phyloP scores from a whole-genome alignment of 2,888 invertebrate species.

The Apeira syringaria region DNA sequence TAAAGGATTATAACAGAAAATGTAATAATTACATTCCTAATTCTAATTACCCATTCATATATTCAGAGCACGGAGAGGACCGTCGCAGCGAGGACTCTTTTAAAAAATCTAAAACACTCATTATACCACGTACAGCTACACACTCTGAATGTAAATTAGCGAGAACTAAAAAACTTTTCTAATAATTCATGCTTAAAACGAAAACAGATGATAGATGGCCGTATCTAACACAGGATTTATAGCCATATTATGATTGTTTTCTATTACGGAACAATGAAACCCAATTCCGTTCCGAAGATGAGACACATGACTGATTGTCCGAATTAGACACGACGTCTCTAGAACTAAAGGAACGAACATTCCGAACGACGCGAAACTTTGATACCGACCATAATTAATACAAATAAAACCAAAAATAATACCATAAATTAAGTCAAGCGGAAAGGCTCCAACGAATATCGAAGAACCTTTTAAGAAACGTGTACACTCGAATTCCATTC shows the following conservation, averaged over 20 bases:
- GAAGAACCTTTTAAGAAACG: constrained; percentile 80
- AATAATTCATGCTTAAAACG: constrained; percentile 41
- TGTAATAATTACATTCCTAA: constrained; percentile 53
- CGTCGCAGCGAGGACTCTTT: constrained; percentile 47
- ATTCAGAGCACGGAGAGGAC: constrained; percentile 64
- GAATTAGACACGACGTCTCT: constrained; percentile 47
- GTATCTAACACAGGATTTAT: constrained; percentile 64
- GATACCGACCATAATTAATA: constrained; percentile 72
- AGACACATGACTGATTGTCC: constrained; percentile 48
- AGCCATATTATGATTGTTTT: constrained; percentile 65
- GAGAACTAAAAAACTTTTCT: constrained; percentile 44
- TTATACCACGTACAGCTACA: constrained; percentile 54
- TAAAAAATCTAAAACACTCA: constrained; percentile 53
- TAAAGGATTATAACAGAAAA: constrained; percentile 35
- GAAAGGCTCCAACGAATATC: constrained; percentile 79
- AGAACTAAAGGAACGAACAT: constrained; percentile 36
- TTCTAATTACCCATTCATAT: constrained; percentile 66
- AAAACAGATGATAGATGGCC: constrained; percentile 59
- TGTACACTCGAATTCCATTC: constrained; percentile 81
- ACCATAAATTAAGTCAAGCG: constrained; percentile 78
- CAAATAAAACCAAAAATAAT: constrained; percentile 68
- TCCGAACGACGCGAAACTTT: constrained; percentile 59
- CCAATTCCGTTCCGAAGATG: constrained; percentile 39
- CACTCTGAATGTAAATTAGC: constrained; percentile 71
- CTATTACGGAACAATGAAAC: constrained; percentile 59